These are phyloP conservation scores for Slavum lentiscoides DNA, from an alignment of 2,888 invertebrate species.

Conservation along the genomic window DNA sequence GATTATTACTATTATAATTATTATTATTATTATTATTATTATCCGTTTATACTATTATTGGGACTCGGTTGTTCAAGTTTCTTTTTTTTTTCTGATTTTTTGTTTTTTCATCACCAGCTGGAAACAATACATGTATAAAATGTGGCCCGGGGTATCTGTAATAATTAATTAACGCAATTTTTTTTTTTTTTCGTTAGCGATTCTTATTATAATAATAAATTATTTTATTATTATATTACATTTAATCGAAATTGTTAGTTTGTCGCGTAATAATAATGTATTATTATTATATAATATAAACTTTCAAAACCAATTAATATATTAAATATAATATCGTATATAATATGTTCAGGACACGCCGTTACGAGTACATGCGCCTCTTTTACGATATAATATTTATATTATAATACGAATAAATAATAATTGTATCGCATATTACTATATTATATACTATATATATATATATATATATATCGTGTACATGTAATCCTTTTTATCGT, in stretches of 20 bases:
- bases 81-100: neutral
- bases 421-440: conserved; percentile 28
- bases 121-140: neutral
- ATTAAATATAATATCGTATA: conserved; percentile 29
- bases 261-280: neutral
- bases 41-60: neutral
- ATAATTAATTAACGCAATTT: conserved; percentile 18
- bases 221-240: conserved; percentile 8
- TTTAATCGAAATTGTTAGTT: conserved; percentile 33
- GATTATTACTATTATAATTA: neutral
- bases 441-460: conserved; percentile 25
- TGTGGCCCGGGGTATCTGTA: conserved; percentile 41
- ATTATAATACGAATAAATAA: conserved; percentile 16
- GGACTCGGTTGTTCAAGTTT: conserved; percentile 17
- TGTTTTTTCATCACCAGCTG: neutral
- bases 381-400: neutral
- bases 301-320: conserved; percentile 5
- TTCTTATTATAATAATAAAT: conserved; percentile 16
- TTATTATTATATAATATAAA: conserved; percentile 26
- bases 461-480: conserved; percentile 31
- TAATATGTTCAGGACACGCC: conserved; percentile 33
- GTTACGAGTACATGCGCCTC: conserved; percentile 23
- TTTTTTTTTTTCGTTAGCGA: conserved; percentile 23
- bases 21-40: neutral
- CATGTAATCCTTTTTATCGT: conserved; percentile 40